Conservation (phyloP, 2,797 vertebrate genomes). For the Sebastes hubbsi region DNA sequence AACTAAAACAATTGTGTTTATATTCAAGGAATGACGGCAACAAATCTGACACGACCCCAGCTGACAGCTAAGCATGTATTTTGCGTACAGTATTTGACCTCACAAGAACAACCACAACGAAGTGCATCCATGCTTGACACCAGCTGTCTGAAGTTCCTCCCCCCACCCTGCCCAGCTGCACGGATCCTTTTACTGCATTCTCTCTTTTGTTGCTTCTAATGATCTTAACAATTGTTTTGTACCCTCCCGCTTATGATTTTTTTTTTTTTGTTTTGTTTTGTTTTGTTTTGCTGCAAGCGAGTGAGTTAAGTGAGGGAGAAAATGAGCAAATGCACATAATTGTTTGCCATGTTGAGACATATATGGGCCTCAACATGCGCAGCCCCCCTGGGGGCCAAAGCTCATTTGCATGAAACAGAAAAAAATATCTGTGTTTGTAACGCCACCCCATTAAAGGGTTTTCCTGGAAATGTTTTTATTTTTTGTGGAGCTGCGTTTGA, state of each 20-base stretch:
- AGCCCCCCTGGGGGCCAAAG: conserved; percentile 18
- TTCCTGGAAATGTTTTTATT: conserved; percentile 47
- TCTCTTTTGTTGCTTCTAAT: conserved; percentile 64
- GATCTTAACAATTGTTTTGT: conserved; percentile 54
- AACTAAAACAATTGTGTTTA: neutral
- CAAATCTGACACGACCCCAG: neutral
- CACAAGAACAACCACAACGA: conserved; percentile 49
- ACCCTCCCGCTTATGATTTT: conserved; percentile 6
- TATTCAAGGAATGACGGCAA: neutral
- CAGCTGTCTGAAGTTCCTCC: conserved; percentile 44
- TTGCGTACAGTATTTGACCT: conserved; percentile 36
- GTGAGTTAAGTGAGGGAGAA: conserved; percentile 69
- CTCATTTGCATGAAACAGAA: conserved; percentile 68
- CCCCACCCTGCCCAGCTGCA: conserved; percentile 17
- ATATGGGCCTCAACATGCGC: conserved; percentile 18
- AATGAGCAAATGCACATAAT: conserved; percentile 57
- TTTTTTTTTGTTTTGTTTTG: neutral
- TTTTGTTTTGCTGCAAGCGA: conserved; percentile 46
- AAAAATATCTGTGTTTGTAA: conserved; percentile 43
- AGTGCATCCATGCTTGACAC: conserved; percentile 52
- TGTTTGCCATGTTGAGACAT: conserved; percentile 53
- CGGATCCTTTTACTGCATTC: conserved; percentile 18
- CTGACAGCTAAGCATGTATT: conserved; percentile 1
- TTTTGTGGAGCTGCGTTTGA: conserved; percentile 4
- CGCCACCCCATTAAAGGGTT: neutral